These are phyloP conservation scores for Notothenia rossii DNA, from an alignment of 2,113 vertebrate genomes.

Conservation along the genomic window DNA sequence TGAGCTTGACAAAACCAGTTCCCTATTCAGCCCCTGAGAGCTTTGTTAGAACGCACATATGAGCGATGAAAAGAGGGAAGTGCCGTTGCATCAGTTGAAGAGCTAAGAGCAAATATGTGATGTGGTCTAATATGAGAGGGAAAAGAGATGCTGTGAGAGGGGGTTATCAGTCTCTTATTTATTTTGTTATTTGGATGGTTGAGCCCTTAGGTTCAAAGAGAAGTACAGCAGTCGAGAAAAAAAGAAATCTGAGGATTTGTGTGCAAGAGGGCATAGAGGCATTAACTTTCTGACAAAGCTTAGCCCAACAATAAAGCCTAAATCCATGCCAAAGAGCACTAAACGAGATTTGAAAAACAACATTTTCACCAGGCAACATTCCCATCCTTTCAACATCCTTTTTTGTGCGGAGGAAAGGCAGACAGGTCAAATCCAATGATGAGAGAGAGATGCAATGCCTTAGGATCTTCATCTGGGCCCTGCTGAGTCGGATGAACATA, in stretches of 20 bases:
- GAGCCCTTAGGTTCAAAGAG: conserved; percentile 56
- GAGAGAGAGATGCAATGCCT: conserved; percentile 31
- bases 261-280: conserved; percentile 60
- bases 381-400: conserved; percentile 25
- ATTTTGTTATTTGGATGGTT: conserved; percentile 51
- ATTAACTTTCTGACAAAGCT: conserved; percentile 75
- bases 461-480: conserved; percentile 32
- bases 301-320: conserved; percentile 69
- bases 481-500: conserved; percentile 25
- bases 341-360: conserved; percentile 66
- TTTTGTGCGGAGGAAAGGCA: conserved; percentile 19
- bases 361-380: conserved; percentile 52
- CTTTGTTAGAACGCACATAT: neutral
- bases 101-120: conserved; percentile 23
- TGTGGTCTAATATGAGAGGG: conserved; percentile 9
- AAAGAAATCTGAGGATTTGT: conserved; percentile 61
- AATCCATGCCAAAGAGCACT: conserved; percentile 68
- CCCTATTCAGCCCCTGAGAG: conserved; percentile 39
- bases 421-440: conserved; percentile 34
- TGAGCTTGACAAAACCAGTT: conserved; percentile 48
- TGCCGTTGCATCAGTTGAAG: neutral
- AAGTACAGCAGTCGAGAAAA: conserved; percentile 44
- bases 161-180: conserved; percentile 48
- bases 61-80: conserved; percentile 21
- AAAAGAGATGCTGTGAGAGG: conserved; percentile 7